Evolutionary conservation across 1,140 invertebrate species (phyloP), one percentile per base, ranked within the genome.

Genomic region (Teleopsis dalmanni): DNA sequence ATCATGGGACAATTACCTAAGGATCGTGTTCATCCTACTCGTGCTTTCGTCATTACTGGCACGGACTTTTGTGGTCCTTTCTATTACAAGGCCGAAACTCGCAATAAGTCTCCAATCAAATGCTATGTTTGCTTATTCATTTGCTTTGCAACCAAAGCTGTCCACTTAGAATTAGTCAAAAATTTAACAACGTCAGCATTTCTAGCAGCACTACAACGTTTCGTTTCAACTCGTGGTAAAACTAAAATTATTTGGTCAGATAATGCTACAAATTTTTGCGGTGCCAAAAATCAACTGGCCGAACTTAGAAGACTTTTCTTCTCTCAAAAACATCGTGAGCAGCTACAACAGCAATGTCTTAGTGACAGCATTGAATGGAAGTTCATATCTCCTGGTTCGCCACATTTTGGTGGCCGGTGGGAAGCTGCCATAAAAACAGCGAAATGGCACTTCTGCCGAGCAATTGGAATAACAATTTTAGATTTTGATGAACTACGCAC

Each of bases 151-250:
- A 60, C 58, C 1, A 58, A 57, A 37, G 38, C 40, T 5, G 31
- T 49, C 19, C 38, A 49, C 21, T 14, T 43, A 0, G 38, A 68
- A 22, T 62, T 49, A 59, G 58, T 55, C 66, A 52, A 42, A 1
- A 58, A 64, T 48, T 27, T 71, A 10, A 55, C 62, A 2, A 60
- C 60, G 3, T 54, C 63, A 21, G 57, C 53, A 4, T 71, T 73
- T 49, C 19, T 71, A 3, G 52, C 58, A 10, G 59, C 61, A 2
- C 53, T 78, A 18, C n/a, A 48, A 44, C 50, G 52, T 34, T 72
- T 72, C 43, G 55, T 61, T 34, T 53, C 10, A 43, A 47, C 60
- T 13, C 36, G 70, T 40, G 69, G 65, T 40, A 49, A 26, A 9
- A 45, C 50, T 16, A 43, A 35, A 36, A 40, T 8, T 34, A 35